Percentiles rank a stretch among this genome's conserved stretches.
phyloP scores from a whole-genome alignment of 2,113 vertebrate genomes.

The Laticauda colubrina region DNA sequence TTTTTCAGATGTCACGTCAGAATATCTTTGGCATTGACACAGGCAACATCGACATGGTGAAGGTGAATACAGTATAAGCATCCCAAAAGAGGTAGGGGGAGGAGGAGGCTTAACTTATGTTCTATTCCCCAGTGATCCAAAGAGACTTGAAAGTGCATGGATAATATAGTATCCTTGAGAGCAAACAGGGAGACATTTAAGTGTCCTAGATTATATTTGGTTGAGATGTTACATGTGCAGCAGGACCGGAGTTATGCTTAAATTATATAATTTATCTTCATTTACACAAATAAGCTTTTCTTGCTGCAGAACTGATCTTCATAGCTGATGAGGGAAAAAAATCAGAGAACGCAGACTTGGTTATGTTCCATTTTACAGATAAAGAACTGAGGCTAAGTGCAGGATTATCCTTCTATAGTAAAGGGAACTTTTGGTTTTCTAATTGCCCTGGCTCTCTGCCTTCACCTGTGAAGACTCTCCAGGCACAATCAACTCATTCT shows the following conservation, averaged over 20 bases:
- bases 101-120: background rate
- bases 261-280: background rate
- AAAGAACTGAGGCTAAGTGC: background rate
- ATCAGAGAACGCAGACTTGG: too few species aligned
- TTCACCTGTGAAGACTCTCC: background rate
- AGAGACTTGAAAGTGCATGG: background rate
- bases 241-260: background rate
- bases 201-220: background rate
- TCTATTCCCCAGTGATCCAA: background rate
- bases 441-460: background rate
- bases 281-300: background rate
- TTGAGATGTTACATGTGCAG: background rate
- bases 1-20: background rate
- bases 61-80: background rate
- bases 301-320: background rate
- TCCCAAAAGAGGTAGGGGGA: background rate
- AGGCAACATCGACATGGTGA: background rate
- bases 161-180: background rate
- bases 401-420: background rate
- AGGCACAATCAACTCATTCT: constrained; percentile 6
- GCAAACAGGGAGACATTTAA: background rate
- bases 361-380: background rate
- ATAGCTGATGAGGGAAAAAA: background rate
- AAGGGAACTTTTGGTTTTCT: background rate
- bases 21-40: background rate